These are phyloP conservation scores for Callyntrura guangdongensis DNA, from an alignment of 2,888 invertebrate genomes.

Conservation along the genomic window DNA sequence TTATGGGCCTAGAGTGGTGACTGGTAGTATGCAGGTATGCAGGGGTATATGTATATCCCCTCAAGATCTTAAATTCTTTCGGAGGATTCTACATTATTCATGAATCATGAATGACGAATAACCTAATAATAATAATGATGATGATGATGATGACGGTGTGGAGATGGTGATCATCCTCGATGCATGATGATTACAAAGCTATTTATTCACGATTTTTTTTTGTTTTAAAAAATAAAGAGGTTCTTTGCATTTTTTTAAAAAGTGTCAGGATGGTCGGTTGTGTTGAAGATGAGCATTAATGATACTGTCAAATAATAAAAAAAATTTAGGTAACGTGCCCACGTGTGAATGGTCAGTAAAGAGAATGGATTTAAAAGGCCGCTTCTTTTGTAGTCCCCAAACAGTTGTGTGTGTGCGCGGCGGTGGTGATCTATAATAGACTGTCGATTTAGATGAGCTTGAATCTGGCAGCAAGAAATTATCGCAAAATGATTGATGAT, in stretches of 20 bases:
- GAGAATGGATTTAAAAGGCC: not conserved
- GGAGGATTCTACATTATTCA: slow-evolving; percentile 57
- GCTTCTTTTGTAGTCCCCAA: too few relatives aligned
- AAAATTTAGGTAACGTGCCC: not conserved
- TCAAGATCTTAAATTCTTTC: slow-evolving; percentile 43
- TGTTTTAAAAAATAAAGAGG: slow-evolving; percentile 28
- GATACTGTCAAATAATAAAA: not conserved
- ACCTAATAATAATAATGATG: slow-evolving; percentile 40
- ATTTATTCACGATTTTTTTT: slow-evolving; percentile 12
- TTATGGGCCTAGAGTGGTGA: too few relatives aligned
- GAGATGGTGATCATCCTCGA: too few relatives aligned
- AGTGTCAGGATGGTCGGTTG: not conserved
- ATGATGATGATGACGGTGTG: not conserved
- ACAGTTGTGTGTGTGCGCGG: not conserved
- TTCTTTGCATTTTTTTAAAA: slow-evolving; percentile 9
- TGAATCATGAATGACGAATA: slow-evolving; percentile 60
- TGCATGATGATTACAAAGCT: slow-evolving; percentile 19
- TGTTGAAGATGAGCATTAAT: not conserved
- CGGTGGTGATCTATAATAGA: slow-evolving; percentile 16
- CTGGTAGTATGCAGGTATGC: not conserved
- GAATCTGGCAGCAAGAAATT: not conserved
- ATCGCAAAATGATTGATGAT: slow-evolving; percentile 17
- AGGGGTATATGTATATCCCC: slow-evolving; percentile 27
- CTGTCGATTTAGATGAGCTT: not conserved
- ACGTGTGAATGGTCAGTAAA: not conserved